Conservation (phyloP, 1,140 invertebrate genomes). For the Drosophila bocki region DNA sequence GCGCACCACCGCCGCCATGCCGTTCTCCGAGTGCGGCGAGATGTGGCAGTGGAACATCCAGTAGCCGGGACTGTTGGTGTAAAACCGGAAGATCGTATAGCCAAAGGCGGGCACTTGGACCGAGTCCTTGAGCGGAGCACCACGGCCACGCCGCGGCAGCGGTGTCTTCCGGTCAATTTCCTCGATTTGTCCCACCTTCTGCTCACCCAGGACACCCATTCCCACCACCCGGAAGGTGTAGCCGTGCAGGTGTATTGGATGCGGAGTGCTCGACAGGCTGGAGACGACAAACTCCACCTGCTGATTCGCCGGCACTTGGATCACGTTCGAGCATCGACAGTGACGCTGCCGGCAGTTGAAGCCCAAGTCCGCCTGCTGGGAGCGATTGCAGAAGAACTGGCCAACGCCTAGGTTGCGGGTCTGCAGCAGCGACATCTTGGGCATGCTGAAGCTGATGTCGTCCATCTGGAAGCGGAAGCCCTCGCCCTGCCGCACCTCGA, state of each 20-base stretch:
- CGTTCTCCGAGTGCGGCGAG: constrained; percentile 86
- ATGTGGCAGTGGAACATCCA: constrained; percentile 84
- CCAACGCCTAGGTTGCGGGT: constrained; percentile 76
- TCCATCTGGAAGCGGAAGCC: constrained; percentile 81
- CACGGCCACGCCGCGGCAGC: constrained; percentile 54
- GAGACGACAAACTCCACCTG: constrained; percentile 76
- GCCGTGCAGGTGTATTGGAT: constrained; percentile 80
- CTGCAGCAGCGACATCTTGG: constrained; percentile 75
- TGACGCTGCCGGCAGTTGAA: constrained; percentile 69
- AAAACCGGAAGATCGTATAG: constrained; percentile 78
- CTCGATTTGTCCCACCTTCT: constrained; percentile 70
- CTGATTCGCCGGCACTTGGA: constrained; percentile 78
- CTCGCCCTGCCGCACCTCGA: constrained; percentile 44
- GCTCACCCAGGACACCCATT: constrained; percentile 75
- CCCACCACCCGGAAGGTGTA: constrained; percentile 82
- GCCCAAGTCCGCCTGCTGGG: constrained; percentile 69
- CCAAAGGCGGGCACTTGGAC: constrained; percentile 79
- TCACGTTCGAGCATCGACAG: constrained; percentile 78
- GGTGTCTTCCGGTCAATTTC: constrained; percentile 65
- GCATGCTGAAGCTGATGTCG: constrained; percentile 78
- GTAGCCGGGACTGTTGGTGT: constrained; percentile 77
- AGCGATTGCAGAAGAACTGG: constrained; percentile 73
- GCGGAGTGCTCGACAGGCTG: constrained; percentile 67
- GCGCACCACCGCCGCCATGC: constrained; percentile 86
- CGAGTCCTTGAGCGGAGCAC: constrained; percentile 77